phyloP scores from a whole-genome alignment of 2,113 vertebrate genomes.

The Piliocolobus tephrosceles region DNA sequence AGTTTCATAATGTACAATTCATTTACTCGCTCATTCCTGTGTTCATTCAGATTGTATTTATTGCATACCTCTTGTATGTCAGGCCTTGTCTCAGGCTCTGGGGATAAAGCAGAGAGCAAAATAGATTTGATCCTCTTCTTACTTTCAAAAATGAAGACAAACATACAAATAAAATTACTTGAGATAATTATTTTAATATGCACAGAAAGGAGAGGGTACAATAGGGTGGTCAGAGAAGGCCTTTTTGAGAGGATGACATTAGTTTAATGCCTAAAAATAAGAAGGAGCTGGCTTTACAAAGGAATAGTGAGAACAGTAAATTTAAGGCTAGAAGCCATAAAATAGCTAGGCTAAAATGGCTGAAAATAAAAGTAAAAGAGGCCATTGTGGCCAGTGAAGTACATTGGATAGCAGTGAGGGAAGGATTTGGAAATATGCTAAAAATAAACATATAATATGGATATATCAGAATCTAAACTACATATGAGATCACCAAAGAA shows the following conservation, averaged over 20 bases:
- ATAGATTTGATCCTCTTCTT: not conserved
- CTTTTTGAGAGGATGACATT: not conserved
- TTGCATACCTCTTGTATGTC: not conserved
- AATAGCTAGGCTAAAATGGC: not conserved
- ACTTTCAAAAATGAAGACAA: not conserved
- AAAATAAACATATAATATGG: not conserved
- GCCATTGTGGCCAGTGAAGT: not conserved
- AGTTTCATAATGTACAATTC: not conserved
- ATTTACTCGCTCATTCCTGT: not conserved
- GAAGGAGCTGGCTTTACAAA: not conserved
- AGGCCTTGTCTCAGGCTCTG: not conserved
- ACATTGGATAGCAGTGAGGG: not conserved
- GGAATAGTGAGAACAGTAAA: not conserved
- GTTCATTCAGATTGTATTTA: not conserved
- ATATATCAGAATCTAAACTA: not conserved
- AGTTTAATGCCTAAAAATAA: not conserved
- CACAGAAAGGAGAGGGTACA: not conserved
- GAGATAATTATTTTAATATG: not conserved
- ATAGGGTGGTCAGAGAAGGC: not conserved
- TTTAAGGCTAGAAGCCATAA: not conserved
- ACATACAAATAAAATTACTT: not conserved
- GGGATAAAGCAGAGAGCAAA: not conserved
- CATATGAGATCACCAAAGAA: not conserved
- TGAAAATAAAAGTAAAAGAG: not conserved
- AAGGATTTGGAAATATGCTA: not conserved